Percentiles rank a stretch among this genome's conserved stretches.
Evolutionary conservation across 2,888 invertebrate species (phyloP).

Genomic region (Volucella inanis): DNA sequence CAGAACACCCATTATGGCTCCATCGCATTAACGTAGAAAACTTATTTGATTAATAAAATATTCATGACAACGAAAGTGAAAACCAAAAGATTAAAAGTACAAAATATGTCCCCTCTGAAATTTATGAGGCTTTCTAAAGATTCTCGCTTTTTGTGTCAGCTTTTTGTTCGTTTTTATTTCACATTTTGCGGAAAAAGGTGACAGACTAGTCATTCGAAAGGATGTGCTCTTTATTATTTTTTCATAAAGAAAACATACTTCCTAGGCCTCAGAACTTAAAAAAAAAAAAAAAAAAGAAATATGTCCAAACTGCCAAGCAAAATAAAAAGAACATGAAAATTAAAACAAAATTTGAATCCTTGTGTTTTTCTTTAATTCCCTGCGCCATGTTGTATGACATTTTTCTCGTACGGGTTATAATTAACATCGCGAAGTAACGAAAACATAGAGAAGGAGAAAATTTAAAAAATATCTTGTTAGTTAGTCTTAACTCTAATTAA

Average conservation of each 20-base stretch:
- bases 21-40: conserved; percentile 2
- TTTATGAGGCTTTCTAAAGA: conserved; percentile 8
- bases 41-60: conserved; percentile 15
- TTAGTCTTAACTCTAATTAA: conserved; percentile 48
- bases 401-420: not conserved
- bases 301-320: no score
- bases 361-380: no score
- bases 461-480: not conserved
- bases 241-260: no score
- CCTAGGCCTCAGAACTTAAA: no score
- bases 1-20: not conserved
- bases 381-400: no score
- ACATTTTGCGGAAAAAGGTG: not conserved
- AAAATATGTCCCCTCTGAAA: conserved; percentile 7
- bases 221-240: no score
- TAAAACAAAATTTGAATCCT: no score
- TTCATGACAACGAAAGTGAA: conserved; percentile 4
- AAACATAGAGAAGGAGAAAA: not conserved
- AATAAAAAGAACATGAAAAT: no score
- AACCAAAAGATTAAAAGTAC: conserved; percentile 6
- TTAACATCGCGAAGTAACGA: conserved; percentile 1
- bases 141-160: not conserved
- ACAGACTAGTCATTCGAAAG: not conserved
- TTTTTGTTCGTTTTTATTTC: not conserved
- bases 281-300: no score